Base-by-base conservation (phyloP, 30 jellyfish, hydroid and myxozoan genomes). In the Turritopsis rubra region DNA sequence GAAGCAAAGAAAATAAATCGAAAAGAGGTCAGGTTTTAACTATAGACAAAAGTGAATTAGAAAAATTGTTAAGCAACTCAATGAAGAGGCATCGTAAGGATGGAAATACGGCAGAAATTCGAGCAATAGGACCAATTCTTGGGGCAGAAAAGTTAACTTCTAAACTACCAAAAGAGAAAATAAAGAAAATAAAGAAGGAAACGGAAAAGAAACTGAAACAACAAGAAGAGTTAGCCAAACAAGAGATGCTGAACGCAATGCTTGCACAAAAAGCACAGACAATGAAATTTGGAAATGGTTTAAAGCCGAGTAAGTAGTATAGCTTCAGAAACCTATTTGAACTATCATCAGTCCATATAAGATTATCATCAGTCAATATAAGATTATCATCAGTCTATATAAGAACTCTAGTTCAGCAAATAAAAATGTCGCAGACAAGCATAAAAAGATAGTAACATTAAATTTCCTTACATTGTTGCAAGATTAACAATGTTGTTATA, bases 271-370 rank as follows among this genome's bases (percentile, higher is more conserved):
- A 93, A 29, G 96, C 96, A 4, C 85, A 87, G 24, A 81, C 91
- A 29, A 90, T 82, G 26, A 81, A 72, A 52, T 93, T 93, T 75
- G 99, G 96, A 19, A 83, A 73, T 41, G 99, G 96, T 1, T 72
- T 88, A 65, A 88, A 88, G 28, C 96, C 99, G 72, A 83, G 99
- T 93, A 82, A 85, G 96, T 83, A 30, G 25, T 21, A 21, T 68
- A 60, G 21, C 73, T 0, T 0, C 73, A 60, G 21, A 0, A 60
- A 60, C 73, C 73, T n/a, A n/a, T n/a, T n/a, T n/a, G n/a, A n/a
- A n/a, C n/a, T n/a, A n/a, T n/a, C n/a, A n/a, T n/a, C n/a, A n/a
- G n/a, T n/a, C n/a, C n/a, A n/a, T n/a, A n/a, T n/a, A n/a, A n/a
- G n/a, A n/a, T n/a, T n/a, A n/a, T n/a, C n/a, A n/a, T n/a, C n/a